Evolutionary conservation across 2,888 invertebrate genomes (phyloP).

Genomic region (Mechanitis messenoides): DNA sequence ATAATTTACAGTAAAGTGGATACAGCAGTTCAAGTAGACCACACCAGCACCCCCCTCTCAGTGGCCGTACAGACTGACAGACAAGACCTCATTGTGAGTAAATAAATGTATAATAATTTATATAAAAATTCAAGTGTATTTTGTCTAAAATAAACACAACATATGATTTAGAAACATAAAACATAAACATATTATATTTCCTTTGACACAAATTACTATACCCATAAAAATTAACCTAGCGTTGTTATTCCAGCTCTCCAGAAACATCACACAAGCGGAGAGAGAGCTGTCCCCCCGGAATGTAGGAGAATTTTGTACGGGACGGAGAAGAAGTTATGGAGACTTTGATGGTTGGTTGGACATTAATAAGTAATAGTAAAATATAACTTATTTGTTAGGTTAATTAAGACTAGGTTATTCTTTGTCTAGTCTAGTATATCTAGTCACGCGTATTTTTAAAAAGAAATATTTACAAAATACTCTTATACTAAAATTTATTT

Average conservation of each 20-base stretch:
- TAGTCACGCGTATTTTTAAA: no score
- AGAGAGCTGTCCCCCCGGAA: conserved; percentile 65
- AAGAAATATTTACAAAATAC: no score
- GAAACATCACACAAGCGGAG: conserved; percentile 50
- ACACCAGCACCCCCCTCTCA: conserved; percentile 48
- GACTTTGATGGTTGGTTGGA: conserved; percentile 50
- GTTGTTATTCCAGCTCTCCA: neutral
- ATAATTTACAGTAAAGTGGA: conserved; percentile 54
- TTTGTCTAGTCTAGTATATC: no score
- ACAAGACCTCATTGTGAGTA: conserved; percentile 23
- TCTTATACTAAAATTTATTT: no score
- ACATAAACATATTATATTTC: no score
- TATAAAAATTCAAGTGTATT: neutral
- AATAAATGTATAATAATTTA: neutral
- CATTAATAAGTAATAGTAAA: neutral
- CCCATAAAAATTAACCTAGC: neutral
- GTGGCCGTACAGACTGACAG: conserved; percentile 69
- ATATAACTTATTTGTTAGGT: neutral
- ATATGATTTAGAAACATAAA: no score
- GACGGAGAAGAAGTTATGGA: conserved; percentile 49
- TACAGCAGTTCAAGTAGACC: conserved; percentile 57
- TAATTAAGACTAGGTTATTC: no score
- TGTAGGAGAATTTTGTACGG: conserved; percentile 32
- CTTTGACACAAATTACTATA: no score
- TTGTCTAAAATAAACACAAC: no score